Evolutionary conservation across 2,797 vertebrate species (phyloP).

Genomic region (Muraenolepis orangiensis): DNA sequence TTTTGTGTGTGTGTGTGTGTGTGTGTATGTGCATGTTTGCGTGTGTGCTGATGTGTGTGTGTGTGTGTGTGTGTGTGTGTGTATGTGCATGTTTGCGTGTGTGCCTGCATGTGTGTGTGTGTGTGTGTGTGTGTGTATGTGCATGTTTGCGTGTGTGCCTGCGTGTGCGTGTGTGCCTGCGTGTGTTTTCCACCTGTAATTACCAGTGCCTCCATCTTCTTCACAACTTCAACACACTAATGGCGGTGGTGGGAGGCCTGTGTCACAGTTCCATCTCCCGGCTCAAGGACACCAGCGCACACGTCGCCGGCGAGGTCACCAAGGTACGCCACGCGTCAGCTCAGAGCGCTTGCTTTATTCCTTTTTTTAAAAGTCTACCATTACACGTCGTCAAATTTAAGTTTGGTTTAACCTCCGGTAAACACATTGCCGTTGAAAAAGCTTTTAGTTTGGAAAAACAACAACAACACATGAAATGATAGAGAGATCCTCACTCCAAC

Average conservation of each 20-base stretch:
- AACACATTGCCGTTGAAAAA: not conserved
- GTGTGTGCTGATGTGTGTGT: conserved; percentile 10
- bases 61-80: conserved; percentile 7
- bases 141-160: conserved; percentile 16
- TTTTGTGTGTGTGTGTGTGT: conserved; percentile 21
- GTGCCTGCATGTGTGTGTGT: conserved; percentile 14
- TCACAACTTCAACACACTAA: conserved; percentile 96
- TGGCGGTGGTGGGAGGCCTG: conserved; percentile 94
- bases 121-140: not conserved
- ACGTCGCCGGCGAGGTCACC: conserved; percentile 85
- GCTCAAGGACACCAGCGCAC: conserved; percentile 92
- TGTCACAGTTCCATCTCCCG: conserved; percentile 95
- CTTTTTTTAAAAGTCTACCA: not conserved
- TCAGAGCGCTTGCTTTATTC: not conserved
- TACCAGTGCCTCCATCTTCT: conserved; percentile 85
- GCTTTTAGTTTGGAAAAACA: not conserved
- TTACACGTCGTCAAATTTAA: not conserved
- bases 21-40: conserved; percentile 7
- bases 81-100: conserved; percentile 7
- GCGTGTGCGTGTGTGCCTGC: conserved; percentile 1
- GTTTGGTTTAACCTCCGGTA: not conserved
- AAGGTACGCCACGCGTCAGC: conserved; percentile 73
- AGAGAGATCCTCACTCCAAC: not conserved
- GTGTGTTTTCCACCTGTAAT: conserved; percentile 7
- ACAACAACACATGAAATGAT: not conserved